phyloP scores from a whole-genome alignment of 2,113 vertebrate species.

The Dromaius novaehollandiae region DNA sequence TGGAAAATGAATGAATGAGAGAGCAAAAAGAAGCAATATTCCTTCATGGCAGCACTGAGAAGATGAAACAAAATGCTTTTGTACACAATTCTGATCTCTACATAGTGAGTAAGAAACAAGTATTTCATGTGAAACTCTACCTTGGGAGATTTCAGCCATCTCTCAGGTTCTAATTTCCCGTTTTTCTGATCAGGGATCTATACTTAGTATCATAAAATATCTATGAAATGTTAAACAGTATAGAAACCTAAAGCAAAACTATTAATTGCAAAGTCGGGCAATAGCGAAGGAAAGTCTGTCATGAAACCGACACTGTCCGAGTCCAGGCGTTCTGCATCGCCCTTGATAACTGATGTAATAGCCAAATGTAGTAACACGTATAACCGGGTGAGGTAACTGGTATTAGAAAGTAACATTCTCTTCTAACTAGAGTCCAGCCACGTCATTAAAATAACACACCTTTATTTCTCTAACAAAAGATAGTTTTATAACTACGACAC shows the following conservation, averaged over 20 bases:
- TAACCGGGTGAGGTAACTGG: neutral
- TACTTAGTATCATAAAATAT: neutral
- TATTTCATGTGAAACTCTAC: neutral
- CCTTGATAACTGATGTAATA: neutral
- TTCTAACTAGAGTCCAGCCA: neutral
- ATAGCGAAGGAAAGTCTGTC: neutral
- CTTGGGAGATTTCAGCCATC: neutral
- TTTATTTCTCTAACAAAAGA: neutral
- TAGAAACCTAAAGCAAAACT: neutral
- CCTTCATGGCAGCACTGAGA: neutral
- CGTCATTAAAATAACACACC: neutral
- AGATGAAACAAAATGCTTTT: neutral
- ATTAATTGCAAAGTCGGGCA: neutral
- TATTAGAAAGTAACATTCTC: neutral
- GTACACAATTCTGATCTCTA: neutral
- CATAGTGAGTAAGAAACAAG: neutral
- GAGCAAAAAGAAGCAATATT: neutral
- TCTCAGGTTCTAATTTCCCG: neutral
- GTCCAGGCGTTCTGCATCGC: rapidly evolving
- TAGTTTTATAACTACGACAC: neutral
- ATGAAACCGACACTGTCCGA: neutral
- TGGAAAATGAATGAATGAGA: neutral
- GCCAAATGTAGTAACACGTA: rapidly evolving
- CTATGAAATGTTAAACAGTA: neutral
- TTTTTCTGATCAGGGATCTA: neutral